A percentile compares a stretch with the other conserved stretches of the same genome.
phyloP scores from a whole-genome alignment of 2,113 vertebrate species.

The Nibea albiflora region DNA sequence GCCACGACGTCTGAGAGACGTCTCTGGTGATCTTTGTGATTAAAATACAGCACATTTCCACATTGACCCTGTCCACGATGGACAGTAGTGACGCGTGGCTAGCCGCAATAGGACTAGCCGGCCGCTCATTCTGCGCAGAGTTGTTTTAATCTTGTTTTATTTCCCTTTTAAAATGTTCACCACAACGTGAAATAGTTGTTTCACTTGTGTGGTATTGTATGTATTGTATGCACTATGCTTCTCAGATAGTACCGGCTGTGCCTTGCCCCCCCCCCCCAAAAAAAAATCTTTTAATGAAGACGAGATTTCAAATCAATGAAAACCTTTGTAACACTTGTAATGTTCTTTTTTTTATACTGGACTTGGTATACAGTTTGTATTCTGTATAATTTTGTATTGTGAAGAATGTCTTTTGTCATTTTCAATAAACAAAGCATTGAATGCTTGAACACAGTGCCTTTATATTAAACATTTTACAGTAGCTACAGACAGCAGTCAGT shows the following conservation, averaged over 20 bases:
- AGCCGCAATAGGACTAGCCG: conserved; percentile 37
- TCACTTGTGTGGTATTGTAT: conserved; percentile 80
- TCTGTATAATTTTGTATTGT: conserved; percentile 89
- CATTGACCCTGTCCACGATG: conserved; percentile 50
- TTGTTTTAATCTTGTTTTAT: conserved; percentile 51
- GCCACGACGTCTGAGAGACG: conserved; percentile 63
- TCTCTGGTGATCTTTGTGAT: conserved; percentile 63
- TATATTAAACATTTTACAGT: conserved; percentile 9
- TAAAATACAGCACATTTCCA: conserved; percentile 68
- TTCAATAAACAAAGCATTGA: conserved; percentile 85
- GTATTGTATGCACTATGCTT: conserved; percentile 90
- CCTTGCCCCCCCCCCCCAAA: conserved; percentile 82
- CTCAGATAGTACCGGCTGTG: conserved; percentile 94
- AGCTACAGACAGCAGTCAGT: too few relatives aligned
- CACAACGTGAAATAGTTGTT: conserved; percentile 82
- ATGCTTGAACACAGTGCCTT: conserved; percentile 64
- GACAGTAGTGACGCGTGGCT: conserved; percentile 52
- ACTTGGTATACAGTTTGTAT: conserved; percentile 82
- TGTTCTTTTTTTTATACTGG: conserved; percentile 85
- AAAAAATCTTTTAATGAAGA: conserved; percentile 85
- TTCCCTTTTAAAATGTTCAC: conserved; percentile 43
- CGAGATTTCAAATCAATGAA: conserved; percentile 83
- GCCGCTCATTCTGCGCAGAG: conserved; percentile 40
- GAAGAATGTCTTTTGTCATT: conserved; percentile 83
- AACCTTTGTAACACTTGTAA: conserved; percentile 82